Evolutionary conservation across 2,797 vertebrate genomes (phyloP).

Genomic region (Saxicola maurus): DNA sequence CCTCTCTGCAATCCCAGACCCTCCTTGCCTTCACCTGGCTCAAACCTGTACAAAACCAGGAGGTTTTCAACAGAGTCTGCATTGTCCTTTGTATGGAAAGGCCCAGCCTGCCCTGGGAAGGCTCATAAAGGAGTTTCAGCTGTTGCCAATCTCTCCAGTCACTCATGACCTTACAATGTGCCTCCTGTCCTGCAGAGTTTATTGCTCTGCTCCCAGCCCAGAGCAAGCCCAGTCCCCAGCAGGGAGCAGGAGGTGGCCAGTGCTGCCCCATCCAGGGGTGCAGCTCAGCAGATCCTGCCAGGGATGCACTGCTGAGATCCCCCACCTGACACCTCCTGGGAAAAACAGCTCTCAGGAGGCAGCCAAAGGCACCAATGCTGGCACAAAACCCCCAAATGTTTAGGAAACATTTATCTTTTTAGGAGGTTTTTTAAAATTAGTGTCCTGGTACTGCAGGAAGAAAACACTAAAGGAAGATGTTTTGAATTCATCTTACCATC

Average conservation of each 20-base stretch:
- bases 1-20: neutral
- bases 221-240: neutral
- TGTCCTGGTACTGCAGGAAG: neutral
- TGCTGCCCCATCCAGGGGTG: neutral
- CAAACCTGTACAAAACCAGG: neutral
- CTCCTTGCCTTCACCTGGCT: neutral
- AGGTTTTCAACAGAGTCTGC: conserved; percentile 13
- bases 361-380: neutral
- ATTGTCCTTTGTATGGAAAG: conserved; percentile 31
- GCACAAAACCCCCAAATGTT: neutral
- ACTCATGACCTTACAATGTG: conserved; percentile 10
- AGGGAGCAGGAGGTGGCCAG: neutral
- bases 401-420: neutral
- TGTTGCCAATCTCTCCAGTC: conserved; percentile 22
- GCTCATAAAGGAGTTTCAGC: conserved; percentile 40
- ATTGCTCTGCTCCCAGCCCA: neutral
- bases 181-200: conserved; percentile 30
- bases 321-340: neutral
- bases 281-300: neutral
- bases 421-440: neutral
- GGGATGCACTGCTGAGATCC: neutral
- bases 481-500: neutral
- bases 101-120: neutral
- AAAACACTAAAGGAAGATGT: neutral
- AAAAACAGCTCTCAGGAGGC: neutral